phyloP scores from a whole-genome alignment of 2,888 invertebrate genomes.

The Scaptodrosophila latifasciaeformis region DNA sequence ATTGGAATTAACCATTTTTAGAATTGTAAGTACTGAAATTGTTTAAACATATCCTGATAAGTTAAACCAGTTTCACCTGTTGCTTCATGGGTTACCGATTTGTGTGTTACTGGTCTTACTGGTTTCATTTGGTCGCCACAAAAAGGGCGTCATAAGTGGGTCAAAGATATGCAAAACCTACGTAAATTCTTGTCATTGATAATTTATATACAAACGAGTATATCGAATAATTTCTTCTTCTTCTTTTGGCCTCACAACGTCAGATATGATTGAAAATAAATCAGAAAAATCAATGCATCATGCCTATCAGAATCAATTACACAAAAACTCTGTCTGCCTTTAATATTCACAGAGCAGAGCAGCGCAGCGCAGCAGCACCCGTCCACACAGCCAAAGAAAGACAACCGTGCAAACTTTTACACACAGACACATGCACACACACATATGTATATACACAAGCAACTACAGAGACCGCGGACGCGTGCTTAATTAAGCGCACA shows the following conservation, averaged over 20 bases:
- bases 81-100: conserved; percentile 16
- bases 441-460: no score
- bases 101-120: conserved; percentile 20
- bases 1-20: no score
- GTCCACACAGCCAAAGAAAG: neutral
- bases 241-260: conserved; percentile 20
- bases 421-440: no score
- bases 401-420: no score
- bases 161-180: no score
- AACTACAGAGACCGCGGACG: conserved; percentile 40
- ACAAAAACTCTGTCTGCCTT: no score
- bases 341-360: conserved; percentile 7
- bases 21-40: no score
- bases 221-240: conserved; percentile 10
- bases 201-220: no score
- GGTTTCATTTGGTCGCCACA: conserved; percentile 23
- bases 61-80: conserved; percentile 43
- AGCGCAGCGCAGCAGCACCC: conserved; percentile 4
- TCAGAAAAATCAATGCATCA: conserved; percentile 24
- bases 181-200: neutral
- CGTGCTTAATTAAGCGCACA: conserved; percentile 58
- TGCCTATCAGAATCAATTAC: conserved; percentile 28
- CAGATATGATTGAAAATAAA: conserved; percentile 51
- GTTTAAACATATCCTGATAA: no score
- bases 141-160: conserved; percentile 13